A percentile compares a stretch with the other conserved stretches of the same genome.
Conservation (phyloP, 2,797 vertebrate species). For the Pempheris klunzingeri region DNA sequence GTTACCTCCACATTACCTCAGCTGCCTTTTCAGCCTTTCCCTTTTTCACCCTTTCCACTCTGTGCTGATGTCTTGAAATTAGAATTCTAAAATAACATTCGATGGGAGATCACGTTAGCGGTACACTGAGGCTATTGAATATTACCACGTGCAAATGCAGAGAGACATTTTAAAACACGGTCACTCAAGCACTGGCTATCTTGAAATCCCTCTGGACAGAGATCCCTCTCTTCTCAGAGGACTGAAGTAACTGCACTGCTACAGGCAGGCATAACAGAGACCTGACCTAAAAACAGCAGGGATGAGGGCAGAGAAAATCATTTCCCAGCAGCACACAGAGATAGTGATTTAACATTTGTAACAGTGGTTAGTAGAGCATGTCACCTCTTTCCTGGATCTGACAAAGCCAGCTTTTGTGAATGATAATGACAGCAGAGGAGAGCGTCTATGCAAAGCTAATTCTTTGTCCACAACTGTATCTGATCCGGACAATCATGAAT, state of each 20-base stretch:
- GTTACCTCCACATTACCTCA: not conserved
- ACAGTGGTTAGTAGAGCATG: constrained; percentile 22
- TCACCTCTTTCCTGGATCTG: constrained; percentile 20
- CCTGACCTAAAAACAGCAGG: constrained; percentile 60
- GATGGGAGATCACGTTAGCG: not conserved
- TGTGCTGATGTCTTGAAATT: not conserved
- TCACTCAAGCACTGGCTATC: constrained; percentile 28
- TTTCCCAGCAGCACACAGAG: constrained; percentile 45
- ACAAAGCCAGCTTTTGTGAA: constrained; percentile 27
- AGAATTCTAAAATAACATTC: not conserved
- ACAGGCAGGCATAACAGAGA: constrained; percentile 33
- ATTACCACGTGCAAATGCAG: not conserved
- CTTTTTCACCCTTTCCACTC: no score
- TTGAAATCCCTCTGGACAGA: constrained; percentile 23
- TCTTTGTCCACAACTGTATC: not conserved
- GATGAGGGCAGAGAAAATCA: constrained; percentile 35
- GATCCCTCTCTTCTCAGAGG: constrained; percentile 32
- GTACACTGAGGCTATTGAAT: not conserved
- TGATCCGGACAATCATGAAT: not conserved
- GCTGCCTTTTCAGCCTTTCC: not conserved
- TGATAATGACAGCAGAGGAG: constrained; percentile 20
- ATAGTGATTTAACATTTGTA: constrained; percentile 52
- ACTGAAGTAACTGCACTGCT: constrained; percentile 27
- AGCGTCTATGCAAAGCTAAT: not conserved
- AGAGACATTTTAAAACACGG: constrained; percentile 30